Conservation (phyloP, 2,113 vertebrate species). For the Salvelinus sp. region DNA sequence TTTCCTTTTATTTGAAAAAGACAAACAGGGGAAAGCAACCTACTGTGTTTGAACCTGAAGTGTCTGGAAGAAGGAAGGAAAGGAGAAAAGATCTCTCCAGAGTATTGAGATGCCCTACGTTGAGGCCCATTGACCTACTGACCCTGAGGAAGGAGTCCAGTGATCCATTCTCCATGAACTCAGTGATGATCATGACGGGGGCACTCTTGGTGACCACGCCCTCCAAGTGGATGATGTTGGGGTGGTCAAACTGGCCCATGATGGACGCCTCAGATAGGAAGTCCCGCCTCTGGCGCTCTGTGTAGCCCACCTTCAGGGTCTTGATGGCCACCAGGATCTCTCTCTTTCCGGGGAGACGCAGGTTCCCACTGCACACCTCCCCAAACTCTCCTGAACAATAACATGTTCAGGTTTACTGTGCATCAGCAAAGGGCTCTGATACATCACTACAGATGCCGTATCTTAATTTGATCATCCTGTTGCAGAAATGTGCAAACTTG, state of each 20-base stretch:
- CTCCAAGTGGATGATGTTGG: conserved; percentile 92
- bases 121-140: conserved; percentile 28
- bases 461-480: no score
- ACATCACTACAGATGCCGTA: no score
- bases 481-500: no score
- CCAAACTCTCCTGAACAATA: conserved; percentile 87
- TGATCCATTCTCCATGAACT: conserved; percentile 98
- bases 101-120: no score
- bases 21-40: no score
- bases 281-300: conserved; percentile 86
- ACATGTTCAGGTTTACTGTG: no score
- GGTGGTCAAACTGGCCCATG: conserved; percentile 95
- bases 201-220: conserved; percentile 94
- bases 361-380: conserved; percentile 93
- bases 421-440: no score
- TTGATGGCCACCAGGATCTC: conserved; percentile 91
- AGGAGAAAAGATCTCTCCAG: no score
- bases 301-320: conserved; percentile 86
- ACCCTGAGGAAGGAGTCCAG: conserved; percentile 95
- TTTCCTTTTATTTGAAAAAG: no score
- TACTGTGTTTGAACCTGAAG: no score
- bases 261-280: conserved; percentile 89
- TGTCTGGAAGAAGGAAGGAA: no score
- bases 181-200: conserved; percentile 94
- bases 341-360: conserved; percentile 90